phyloP scores from a whole-genome alignment of 37 sponge, comb jelly and placozoan species.

The Mnemiopsis leidyi region DNA sequence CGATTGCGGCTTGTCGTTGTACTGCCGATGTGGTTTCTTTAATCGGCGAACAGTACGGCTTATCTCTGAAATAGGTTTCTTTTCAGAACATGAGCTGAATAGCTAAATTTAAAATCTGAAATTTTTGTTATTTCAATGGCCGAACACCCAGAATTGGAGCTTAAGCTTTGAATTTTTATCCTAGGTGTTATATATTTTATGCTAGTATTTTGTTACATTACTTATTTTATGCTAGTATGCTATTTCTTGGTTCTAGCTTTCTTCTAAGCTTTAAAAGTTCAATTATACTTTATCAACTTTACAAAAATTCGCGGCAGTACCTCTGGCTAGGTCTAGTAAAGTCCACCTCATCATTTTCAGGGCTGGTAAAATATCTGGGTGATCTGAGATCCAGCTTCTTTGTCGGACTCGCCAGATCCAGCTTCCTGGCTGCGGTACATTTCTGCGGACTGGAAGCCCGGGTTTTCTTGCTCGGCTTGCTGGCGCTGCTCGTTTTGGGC shows the following conservation, averaged over 20 bases:
- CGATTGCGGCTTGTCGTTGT: neutral
- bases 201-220: too few relatives aligned
- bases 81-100: too few relatives aligned
- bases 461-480: neutral
- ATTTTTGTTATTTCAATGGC: too few relatives aligned
- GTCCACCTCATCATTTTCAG: slow-evolving; percentile 25
- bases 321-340: neutral
- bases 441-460: neutral
- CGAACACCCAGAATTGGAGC: too few relatives aligned
- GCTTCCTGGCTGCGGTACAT: neutral
- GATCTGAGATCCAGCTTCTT: slow-evolving; percentile 7
- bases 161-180: too few relatives aligned
- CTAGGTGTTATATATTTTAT: too few relatives aligned
- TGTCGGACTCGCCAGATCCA: neutral
- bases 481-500: neutral
- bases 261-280: too few relatives aligned
- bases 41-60: neutral
- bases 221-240: too few relatives aligned
- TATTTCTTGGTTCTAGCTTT: too few relatives aligned
- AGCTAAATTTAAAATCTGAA: too few relatives aligned
- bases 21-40: neutral
- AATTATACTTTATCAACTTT: too few relatives aligned
- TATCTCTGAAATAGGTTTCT: neutral
- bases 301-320: too few relatives aligned
- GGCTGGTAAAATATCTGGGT: slow-evolving; percentile 51